Conservation (phyloP, 2,797 vertebrate species). For the Potorous gilbertii region DNA sequence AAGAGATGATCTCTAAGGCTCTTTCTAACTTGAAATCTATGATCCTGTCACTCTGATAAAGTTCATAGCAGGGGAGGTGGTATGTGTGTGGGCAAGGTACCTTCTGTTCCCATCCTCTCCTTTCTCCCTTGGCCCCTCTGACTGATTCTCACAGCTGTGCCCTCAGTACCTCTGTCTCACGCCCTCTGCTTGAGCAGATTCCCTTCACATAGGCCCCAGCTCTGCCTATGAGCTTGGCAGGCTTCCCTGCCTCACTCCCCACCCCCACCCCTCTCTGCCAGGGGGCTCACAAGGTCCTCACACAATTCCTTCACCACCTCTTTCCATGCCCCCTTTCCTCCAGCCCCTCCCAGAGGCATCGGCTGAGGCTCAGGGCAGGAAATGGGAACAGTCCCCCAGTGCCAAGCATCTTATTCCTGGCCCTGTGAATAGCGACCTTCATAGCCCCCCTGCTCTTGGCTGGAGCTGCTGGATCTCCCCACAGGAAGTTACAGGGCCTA, state of each 20-base stretch:
- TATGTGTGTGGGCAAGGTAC: conserved; percentile 29
- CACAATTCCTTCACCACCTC: conserved; percentile 38
- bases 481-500: conserved; percentile 68
- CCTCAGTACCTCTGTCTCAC: conserved; percentile 60
- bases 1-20: neutral
- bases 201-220: conserved; percentile 60
- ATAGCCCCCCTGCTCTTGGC: conserved; percentile 65
- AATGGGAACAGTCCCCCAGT: conserved; percentile 68
- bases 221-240: conserved; percentile 65
- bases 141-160: conserved; percentile 67
- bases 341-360: conserved; percentile 63
- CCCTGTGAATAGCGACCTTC: conserved; percentile 75
- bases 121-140: conserved; percentile 38
- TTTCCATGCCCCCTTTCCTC: conserved; percentile 50
- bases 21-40: neutral
- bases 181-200: conserved; percentile 58
- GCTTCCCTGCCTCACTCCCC: conserved; percentile 29
- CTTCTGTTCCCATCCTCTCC: conserved; percentile 59
- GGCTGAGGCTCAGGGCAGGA: conserved; percentile 66
- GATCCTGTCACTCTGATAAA: neutral
- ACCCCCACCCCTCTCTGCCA: neutral
- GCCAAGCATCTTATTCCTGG: conserved; percentile 74
- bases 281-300: conserved; percentile 65
- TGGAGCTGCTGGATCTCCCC: conserved; percentile 22
- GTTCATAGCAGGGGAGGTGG: neutral